These are phyloP conservation scores for Pseudochirops corinnae DNA, from an alignment of 2,797 vertebrate species.

Conservation along the genomic window DNA sequence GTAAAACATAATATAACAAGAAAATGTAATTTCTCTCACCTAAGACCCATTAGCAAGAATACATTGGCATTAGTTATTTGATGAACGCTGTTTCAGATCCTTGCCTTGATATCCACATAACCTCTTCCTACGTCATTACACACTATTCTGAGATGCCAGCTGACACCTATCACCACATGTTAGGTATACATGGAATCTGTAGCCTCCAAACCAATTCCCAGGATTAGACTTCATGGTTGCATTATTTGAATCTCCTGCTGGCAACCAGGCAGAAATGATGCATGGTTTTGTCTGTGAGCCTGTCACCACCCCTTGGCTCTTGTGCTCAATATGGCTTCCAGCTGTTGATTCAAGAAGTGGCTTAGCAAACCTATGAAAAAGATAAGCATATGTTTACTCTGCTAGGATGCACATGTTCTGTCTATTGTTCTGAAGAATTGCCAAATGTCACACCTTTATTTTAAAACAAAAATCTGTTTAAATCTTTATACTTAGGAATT, in stretches of 20 bases:
- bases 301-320: background rate
- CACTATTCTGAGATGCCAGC: background rate
- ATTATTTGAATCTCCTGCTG: background rate
- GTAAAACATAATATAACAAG: background rate
- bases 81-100: background rate
- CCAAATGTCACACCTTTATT: background rate
- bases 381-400: background rate
- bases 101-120: background rate
- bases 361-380: background rate
- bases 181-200: slow-evolving; percentile 17
- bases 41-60: background rate
- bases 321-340: background rate
- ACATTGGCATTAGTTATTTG: background rate
- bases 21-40: background rate
- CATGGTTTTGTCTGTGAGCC: background rate
- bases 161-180: background rate
- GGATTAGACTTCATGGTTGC: slow-evolving; percentile 6
- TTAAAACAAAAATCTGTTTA: slow-evolving; percentile 17
- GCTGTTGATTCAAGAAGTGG: background rate
- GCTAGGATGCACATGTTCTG: background rate
- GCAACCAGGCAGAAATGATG: background rate
- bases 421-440: background rate
- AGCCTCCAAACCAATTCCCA: background rate
- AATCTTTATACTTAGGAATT: background rate
- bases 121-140: background rate